Conservation (phyloP, 2,113 vertebrate species). For the Ovis canadensis region DNA sequence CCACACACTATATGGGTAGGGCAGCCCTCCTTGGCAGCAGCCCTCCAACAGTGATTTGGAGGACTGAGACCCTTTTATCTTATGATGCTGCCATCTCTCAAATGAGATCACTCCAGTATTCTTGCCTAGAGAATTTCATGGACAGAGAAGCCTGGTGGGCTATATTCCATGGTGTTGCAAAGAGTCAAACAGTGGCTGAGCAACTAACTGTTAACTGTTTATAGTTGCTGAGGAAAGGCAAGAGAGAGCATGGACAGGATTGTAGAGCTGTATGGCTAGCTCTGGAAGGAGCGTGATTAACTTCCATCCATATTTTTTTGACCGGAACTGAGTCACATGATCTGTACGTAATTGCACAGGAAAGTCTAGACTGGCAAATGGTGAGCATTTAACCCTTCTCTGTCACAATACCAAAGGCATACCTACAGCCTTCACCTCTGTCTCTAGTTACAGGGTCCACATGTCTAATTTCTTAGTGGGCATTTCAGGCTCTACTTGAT, state of each 20-base stretch:
- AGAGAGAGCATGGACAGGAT: neutral
- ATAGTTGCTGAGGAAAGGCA: neutral
- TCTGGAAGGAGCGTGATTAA: neutral
- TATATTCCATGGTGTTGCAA: neutral
- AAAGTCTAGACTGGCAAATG: neutral
- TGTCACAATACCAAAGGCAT: neutral
- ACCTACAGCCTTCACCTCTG: too few relatives aligned
- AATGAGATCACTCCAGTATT: neutral
- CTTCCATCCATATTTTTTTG: neutral
- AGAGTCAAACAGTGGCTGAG: neutral
- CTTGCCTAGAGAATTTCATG: neutral
- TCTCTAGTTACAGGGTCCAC: neutral
- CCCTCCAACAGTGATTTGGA: neutral
- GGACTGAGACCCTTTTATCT: neutral
- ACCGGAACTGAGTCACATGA: neutral
- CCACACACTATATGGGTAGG: neutral
- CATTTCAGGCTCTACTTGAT: neutral
- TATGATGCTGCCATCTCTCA: neutral
- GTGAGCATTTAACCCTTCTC: neutral
- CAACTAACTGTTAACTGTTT: neutral
- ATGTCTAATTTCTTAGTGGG: neutral
- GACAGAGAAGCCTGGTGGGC: neutral
- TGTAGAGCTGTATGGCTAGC: neutral
- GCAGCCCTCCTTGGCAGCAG: neutral
- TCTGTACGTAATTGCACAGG: neutral